Evolutionary conservation across 2,113 vertebrate species (phyloP), one percentile per base, ranked within the genome.

Genomic region (Campylomormyrus numenius): DNA sequence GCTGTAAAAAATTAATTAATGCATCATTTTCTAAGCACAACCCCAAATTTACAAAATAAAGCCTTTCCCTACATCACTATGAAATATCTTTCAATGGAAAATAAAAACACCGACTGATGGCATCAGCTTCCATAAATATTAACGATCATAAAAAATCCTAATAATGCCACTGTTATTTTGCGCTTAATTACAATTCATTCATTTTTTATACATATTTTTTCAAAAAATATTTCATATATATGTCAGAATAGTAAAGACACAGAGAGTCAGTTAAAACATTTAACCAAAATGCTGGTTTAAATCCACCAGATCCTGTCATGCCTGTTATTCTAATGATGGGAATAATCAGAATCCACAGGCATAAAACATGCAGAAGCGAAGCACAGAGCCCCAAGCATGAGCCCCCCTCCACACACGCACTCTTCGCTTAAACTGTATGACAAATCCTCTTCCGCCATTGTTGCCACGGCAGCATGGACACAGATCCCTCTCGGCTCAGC

Each of bases 381-480:
- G 49, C 7, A 5, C 50, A 50, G 49, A 87, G 46, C 49, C 85
- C 15, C 27, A 35, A 17, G 31, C 85, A 17, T 13, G 85, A 87
- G 10, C 15, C 85, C 48, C 85, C 85, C 6, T 21, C 19, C 35
- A 8, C 48, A 31, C 50, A 53, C 8, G 0, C 50, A 53, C n/a
- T 53, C 48, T 50, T 3, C 31, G 39, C 85, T 53, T 87, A 53
- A 53, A 87, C n/a, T 48, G 48, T 48, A 87, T 48, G 48, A 35
- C 85, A 87, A 87, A 53, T 48, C 48, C 45, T 5, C 50, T 53
- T 53, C 85, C 50, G 31, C 85, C 85, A 87, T 53, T 52, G 85
- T 87, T 87, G 85, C 85, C 85, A 87, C 49, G 50, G 85, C 85
- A 87, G 85, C 85, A 39, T 35, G 50, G 27, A 87, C 49, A 86